A percentile compares a stretch with the other conserved stretches of the same genome.
phyloP scores from a whole-genome alignment of 2,888 invertebrate genomes.

The Rhogogaster chlorosoma region DNA sequence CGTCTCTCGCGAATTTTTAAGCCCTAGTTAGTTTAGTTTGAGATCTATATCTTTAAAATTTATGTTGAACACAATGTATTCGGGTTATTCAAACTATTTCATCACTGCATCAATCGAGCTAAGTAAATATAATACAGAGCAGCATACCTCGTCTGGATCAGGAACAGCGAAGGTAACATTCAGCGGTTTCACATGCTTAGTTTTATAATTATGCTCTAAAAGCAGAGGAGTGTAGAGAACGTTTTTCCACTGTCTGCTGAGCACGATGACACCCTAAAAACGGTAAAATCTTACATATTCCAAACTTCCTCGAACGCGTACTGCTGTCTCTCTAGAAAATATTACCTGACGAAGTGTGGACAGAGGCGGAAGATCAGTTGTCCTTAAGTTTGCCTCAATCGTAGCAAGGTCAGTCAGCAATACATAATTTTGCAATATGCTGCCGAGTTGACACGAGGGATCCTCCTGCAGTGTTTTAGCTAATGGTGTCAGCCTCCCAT shows the following conservation, averaged over 20 bases:
- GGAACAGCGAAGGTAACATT: constrained; percentile 95
- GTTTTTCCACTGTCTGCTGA: constrained; percentile 98
- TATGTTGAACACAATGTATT: constrained; percentile 48
- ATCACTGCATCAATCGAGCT: constrained; percentile 24
- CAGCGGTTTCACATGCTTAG: constrained; percentile 89
- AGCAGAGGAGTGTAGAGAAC: constrained; percentile 95
- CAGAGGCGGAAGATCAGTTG: constrained; percentile 91
- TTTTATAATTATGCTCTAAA: constrained; percentile 93
- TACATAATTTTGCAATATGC: constrained; percentile 92
- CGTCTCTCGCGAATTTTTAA: neutral
- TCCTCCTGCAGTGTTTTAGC: constrained; percentile 96
- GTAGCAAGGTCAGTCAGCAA: constrained; percentile 87
- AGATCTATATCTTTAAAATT: too few relatives aligned
- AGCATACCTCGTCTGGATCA: constrained; percentile 87
- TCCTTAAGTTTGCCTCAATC: constrained; percentile 91
- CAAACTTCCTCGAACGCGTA: neutral
- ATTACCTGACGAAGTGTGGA: constrained; percentile 92
- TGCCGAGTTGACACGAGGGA: constrained; percentile 96
- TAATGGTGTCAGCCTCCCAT: constrained; percentile 91
- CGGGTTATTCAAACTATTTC: constrained; percentile 41
- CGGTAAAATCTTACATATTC: constrained; percentile 45
- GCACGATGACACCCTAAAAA: constrained; percentile 93
- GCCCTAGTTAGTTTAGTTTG: too few relatives aligned
- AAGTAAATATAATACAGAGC: neutral
- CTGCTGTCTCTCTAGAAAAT: constrained; percentile 29